Percentiles rank a stretch among this genome's conserved stretches.
phyloP scores from a whole-genome alignment of 2,888 invertebrate genomes.

The Rhodophaea formosa region DNA sequence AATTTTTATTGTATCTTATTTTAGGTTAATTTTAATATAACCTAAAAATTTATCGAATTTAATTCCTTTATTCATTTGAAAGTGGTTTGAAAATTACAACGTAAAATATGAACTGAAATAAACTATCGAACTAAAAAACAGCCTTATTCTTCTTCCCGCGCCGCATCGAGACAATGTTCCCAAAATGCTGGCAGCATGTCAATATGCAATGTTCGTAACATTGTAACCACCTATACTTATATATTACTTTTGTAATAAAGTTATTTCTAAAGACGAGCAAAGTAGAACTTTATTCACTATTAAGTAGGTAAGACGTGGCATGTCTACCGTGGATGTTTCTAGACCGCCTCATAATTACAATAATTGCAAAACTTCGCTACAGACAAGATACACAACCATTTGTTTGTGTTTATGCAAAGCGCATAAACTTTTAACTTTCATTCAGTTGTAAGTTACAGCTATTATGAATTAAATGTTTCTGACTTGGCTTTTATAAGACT shows the following conservation, averaged over 20 bases:
- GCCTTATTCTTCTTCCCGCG: too few relatives aligned
- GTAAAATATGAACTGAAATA: too few relatives aligned
- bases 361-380: slow-evolving; percentile 75
- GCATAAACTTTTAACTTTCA: slow-evolving; percentile 56
- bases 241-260: not conserved
- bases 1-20: too few relatives aligned
- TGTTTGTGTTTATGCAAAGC: slow-evolving; percentile 64
- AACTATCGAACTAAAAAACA: too few relatives aligned
- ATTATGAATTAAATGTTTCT: not conserved
- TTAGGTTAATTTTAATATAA: too few relatives aligned
- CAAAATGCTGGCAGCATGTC: too few relatives aligned
- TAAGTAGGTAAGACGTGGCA: slow-evolving; percentile 74
- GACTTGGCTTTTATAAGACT: not conserved
- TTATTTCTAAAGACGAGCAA: not conserved
- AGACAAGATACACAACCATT: slow-evolving; percentile 60
- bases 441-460: slow-evolving; percentile 36
- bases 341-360: slow-evolving; percentile 72
- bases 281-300: slow-evolving; percentile 35
- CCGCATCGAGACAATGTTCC: too few relatives aligned
- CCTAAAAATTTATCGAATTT: too few relatives aligned
- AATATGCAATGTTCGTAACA: too few relatives aligned
- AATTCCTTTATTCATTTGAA: too few relatives aligned
- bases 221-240: too few relatives aligned
- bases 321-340: slow-evolving; percentile 61
- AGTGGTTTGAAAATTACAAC: too few relatives aligned